Base-by-base conservation (phyloP, 2,113 vertebrate genomes). In the Triplophysa siluroides region DNA sequence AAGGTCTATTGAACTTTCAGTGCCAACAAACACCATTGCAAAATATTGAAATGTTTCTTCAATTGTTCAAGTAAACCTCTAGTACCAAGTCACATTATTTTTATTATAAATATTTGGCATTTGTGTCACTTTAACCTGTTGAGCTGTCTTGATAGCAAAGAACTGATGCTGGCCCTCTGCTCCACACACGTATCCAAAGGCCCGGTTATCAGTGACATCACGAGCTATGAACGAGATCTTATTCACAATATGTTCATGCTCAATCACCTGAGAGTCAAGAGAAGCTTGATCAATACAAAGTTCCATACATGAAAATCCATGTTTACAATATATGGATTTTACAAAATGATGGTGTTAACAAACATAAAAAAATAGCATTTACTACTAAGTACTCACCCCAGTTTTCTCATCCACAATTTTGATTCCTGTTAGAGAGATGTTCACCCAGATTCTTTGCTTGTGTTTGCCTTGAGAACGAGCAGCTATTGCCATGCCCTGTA, bases 141-240 rank as follows among this genome's bases (percentile, higher is more conserved):
- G 97, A 43, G 93, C 91, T 1, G 98, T 98, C 91, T 99, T 99
- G 81, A 99, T 95, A 77, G 97, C 98, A 85, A 98, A 98, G 89
- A 99, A 99, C 60, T 98, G 97, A 76, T 99, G 98, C 75, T 98
- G 97, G 12, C 97, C 97, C 85, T 98, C 96, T 77, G 95, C 95
- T 63, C 98, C 98, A 81, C 95, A 99, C 54, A 99, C 93, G 0
- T 99, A 99, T 54, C 98, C 98, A 81, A 99, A 98, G 0, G 97
- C 97, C 78, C 98, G 86, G 86, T 95, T 98, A 80, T 99, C 98
- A 3, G 98, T 98, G 68, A 99, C 95, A 79, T 99, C 98, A 13
- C 95, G 94, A 84, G 98, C 98, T 79, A 99, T 99, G 88, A 99
- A 99, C 77, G 98, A 98, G 88, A 99, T 96, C 87, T 95, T 98